Evolutionary conservation across 2,888 invertebrate species (phyloP).

Genomic region (Chrysolina oricalcia): DNA sequence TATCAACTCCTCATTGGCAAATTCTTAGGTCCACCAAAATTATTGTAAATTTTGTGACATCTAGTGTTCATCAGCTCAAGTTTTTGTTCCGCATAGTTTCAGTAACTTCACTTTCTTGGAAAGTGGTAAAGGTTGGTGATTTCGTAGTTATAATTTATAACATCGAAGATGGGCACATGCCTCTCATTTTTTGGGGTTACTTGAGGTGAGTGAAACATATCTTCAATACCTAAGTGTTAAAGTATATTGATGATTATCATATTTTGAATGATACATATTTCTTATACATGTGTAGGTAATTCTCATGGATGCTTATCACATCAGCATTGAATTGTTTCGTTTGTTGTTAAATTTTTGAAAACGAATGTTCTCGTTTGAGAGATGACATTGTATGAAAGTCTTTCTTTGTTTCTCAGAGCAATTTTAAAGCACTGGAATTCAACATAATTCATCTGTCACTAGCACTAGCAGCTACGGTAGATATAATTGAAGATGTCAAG

Average conservation of each 20-base stretch:
- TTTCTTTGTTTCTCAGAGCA: background rate
- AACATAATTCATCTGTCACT: background rate
- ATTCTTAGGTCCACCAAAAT: too few species aligned
- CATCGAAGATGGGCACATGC: background rate
- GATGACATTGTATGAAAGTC: background rate
- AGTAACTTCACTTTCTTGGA: background rate
- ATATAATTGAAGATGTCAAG: conserved; percentile 22
- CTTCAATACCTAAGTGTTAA: background rate
- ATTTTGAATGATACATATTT: background rate
- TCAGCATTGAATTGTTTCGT: background rate
- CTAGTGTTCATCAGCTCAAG: background rate
- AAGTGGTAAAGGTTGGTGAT: background rate
- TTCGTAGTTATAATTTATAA: background rate
- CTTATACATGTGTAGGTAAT: background rate
- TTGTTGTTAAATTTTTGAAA: conserved; percentile 1
- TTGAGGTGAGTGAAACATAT: background rate
- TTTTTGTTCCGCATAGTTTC: background rate
- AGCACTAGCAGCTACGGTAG: conserved; percentile 33
- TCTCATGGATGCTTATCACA: background rate
- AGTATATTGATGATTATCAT: background rate
- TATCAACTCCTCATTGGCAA: too few species aligned
- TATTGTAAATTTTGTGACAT: too few species aligned
- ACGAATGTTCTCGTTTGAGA: background rate
- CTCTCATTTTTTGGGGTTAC: background rate
- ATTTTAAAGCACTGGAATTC: background rate